Evolutionary conservation across 2,113 vertebrate species (phyloP).

Genomic region (Pipra filicauda): DNA sequence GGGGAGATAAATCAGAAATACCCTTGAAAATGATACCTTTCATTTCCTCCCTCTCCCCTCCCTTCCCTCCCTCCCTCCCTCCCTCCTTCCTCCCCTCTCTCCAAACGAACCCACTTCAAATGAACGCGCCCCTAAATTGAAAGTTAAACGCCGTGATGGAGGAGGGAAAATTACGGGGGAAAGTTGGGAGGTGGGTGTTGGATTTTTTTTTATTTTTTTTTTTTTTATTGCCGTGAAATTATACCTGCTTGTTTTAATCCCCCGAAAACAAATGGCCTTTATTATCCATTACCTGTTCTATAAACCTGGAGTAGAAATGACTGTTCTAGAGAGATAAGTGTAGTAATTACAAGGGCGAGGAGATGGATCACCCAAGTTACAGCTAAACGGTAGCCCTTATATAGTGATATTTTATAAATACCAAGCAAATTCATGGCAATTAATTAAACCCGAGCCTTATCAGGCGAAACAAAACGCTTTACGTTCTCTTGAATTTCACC

Average conservation of each 20-base stretch:
- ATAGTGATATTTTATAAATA: slow-evolving; percentile 64
- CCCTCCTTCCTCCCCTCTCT: background rate
- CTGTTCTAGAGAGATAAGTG: slow-evolving; percentile 61
- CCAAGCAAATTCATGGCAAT: slow-evolving; percentile 49
- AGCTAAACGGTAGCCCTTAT: slow-evolving; percentile 46
- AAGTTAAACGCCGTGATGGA: background rate
- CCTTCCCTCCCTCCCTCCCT: background rate
- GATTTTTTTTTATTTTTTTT: background rate
- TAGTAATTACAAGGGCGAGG: slow-evolving; percentile 53
- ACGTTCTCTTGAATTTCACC: slow-evolving; percentile 43
- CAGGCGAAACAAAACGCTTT: slow-evolving; percentile 45
- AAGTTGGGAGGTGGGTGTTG: background rate
- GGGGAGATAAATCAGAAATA: slow-evolving; percentile 21
- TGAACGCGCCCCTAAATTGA: background rate
- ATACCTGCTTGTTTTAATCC: slow-evolving; percentile 43
- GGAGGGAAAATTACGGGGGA: background rate
- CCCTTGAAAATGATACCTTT: background rate
- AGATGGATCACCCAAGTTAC: slow-evolving; percentile 52
- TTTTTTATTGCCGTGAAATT: background rate
- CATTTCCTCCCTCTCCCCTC: background rate
- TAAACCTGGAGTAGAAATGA: slow-evolving; percentile 48
- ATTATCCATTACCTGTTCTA: slow-evolving; percentile 52
- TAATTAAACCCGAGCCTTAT: slow-evolving; percentile 59
- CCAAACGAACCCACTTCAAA: background rate
- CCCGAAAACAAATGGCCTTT: slow-evolving; percentile 43